Evolutionary conservation across 2,113 vertebrate species (phyloP).

Genomic region (Orycteropus afer): DNA sequence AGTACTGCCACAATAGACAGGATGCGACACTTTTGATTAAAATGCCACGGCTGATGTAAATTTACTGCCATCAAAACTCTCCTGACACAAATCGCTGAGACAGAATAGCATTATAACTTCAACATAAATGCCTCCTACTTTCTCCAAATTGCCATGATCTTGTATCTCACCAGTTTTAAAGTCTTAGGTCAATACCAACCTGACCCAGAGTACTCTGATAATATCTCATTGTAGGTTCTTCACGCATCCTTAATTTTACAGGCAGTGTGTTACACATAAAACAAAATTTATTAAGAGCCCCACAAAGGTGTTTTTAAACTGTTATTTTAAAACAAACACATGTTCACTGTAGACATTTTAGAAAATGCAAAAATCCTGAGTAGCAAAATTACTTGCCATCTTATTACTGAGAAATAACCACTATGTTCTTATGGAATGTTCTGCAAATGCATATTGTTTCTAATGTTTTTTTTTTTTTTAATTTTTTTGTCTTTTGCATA

Average conservation of each 20-base stretch:
- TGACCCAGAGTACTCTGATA: not conserved
- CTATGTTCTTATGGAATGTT: not conserved
- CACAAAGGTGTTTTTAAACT: not conserved
- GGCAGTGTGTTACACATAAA: not conserved
- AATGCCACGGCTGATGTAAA: not conserved
- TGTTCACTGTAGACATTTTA: too few species aligned
- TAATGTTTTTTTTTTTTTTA: not conserved
- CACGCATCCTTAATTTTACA: not conserved
- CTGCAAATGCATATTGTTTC: slow-evolving; percentile 6
- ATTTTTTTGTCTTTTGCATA: not conserved
- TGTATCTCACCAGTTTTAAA: not conserved
- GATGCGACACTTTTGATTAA: not conserved
- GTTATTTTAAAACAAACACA: not conserved
- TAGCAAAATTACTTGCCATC: not conserved
- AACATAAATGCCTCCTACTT: not conserved
- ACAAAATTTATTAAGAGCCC: not conserved
- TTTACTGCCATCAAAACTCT: not conserved
- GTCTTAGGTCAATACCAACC: not conserved
- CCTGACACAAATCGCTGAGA: not conserved
- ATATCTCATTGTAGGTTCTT: not conserved
- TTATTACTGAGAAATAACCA: not conserved
- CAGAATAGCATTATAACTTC: not conserved
- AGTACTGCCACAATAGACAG: not conserved
- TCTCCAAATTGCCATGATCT: not conserved
- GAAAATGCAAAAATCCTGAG: not conserved